Evolutionary conservation across 2,888 invertebrate species (phyloP), one percentile per base, ranked within the genome.

Genomic region (Megastigmus dorsalis): DNA sequence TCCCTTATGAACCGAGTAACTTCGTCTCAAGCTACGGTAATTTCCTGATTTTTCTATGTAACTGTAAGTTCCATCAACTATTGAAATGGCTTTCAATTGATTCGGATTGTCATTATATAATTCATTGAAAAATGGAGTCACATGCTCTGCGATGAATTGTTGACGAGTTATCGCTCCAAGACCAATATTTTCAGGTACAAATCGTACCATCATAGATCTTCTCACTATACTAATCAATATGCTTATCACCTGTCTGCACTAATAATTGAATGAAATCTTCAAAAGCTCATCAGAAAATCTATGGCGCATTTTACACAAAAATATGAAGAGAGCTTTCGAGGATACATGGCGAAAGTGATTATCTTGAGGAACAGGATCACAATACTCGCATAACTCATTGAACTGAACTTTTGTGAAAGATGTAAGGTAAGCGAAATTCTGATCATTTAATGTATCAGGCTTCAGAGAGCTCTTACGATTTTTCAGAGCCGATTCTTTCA

Each of bases 221-320:
- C 59, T 48, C 5, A 73, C 66, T 48, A 13, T 50, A 41, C 28
- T 66, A 33, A 73, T 66, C 45, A 62, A 38, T 15, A 50, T 13
- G 67, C 59, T 73, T 7, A 67, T 59, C 13, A 15, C 52, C 38
- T 59, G 66, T 28, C 73, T 57, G 33, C 59, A 52, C n/a, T 15
- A 6, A 52, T 73, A 67, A 9, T 33, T 48, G 36, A 74, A 68
- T 23, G 68, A 52, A 23, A 68, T 55, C 57, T 63, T 62, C n/a
- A 62, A 45, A 57, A 62, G 55, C n/a, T 74, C 63, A 38, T 74
- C 68, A 45, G 55, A 55, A 30, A 68, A 36, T 38, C 68, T 68
- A 45, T 74, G 68, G 36, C 74, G 33, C 20, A 62, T 36, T 50
- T 74, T 68, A 30, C 68, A 75, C 10, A 70, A 33, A 45, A 75